A percentile compares a stretch with the other conserved stretches of the same genome.
These are phyloP conservation scores for Trachelus troglodyta DNA, from an alignment of 2,888 invertebrate species.

Conservation along the genomic window DNA sequence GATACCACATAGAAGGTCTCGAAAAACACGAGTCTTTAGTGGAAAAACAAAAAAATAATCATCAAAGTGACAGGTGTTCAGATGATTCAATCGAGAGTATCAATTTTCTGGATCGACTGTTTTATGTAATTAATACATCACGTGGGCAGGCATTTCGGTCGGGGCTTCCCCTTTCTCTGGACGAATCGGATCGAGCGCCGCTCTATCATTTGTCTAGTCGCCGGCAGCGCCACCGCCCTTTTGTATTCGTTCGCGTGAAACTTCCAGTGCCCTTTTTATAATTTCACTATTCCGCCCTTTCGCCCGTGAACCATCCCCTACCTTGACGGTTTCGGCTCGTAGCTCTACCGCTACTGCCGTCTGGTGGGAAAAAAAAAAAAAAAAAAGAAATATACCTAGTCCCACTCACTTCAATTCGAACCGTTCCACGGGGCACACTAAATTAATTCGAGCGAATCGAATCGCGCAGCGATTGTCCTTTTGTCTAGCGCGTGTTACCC, in stretches of 20 bases:
- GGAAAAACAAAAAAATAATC: background rate
- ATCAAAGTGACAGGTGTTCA: slow-evolving; percentile 30
- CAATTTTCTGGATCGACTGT: slow-evolving; percentile 49
- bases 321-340: background rate
- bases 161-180: slow-evolving; percentile 13
- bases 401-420: too few relatives aligned
- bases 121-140: slow-evolving; percentile 52
- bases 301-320: background rate
- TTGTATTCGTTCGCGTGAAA: slow-evolving; percentile 23
- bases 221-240: slow-evolving; percentile 32
- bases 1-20: too few relatives aligned
- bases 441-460: slow-evolving; percentile 23
- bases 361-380: background rate
- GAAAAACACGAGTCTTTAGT: too few relatives aligned
- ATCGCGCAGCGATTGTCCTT: slow-evolving; percentile 11
- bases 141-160: slow-evolving; percentile 32
- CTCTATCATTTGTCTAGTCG: slow-evolving; percentile 47
- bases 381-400: background rate
- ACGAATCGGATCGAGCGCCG: slow-evolving; percentile 23
- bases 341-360: too few relatives aligned
- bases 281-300: slow-evolving; percentile 19
- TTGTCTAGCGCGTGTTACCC: slow-evolving; percentile 6
- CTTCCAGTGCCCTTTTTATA: slow-evolving; percentile 6
- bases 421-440: background rate
- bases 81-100: slow-evolving; percentile 30